phyloP scores from a whole-genome alignment of 1,140 invertebrate species.

The Gryon sp. region DNA sequence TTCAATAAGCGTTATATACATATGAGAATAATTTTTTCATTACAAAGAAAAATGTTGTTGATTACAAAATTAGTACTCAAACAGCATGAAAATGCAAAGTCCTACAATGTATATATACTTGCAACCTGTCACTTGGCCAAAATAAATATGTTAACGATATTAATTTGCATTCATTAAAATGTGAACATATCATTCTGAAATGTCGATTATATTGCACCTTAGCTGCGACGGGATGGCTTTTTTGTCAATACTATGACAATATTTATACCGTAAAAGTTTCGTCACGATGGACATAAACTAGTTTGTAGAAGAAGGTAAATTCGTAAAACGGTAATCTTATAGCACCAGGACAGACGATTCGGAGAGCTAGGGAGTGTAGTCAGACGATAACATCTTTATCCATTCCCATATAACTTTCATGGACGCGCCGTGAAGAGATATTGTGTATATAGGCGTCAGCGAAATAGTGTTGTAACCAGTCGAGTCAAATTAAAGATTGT shows the following conservation, averaged over 20 bases:
- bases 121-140: too few relatives aligned
- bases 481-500: slow-evolving; percentile 71
- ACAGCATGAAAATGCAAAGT: too few relatives aligned
- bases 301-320: slow-evolving; percentile 72
- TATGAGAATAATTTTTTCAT: too few relatives aligned
- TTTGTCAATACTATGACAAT: slow-evolving; percentile 47
- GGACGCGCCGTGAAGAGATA: slow-evolving; percentile 67
- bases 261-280: slow-evolving; percentile 58
- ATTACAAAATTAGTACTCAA: too few relatives aligned
- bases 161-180: slow-evolving; percentile 38
- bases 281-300: slow-evolving; percentile 65
- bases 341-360: slow-evolving; percentile 63
- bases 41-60: too few relatives aligned
- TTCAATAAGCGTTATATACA: background rate
- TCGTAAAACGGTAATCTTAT: slow-evolving; percentile 75
- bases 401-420: slow-evolving; percentile 75
- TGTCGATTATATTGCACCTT: slow-evolving; percentile 49
- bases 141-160: slow-evolving; percentile 38
- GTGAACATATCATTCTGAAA: slow-evolving; percentile 31
- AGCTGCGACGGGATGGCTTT: slow-evolving; percentile 38
- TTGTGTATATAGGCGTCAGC: slow-evolving; percentile 64
- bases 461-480: slow-evolving; percentile 70
- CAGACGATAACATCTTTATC: slow-evolving; percentile 74
- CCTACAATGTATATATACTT: too few relatives aligned
- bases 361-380: slow-evolving; percentile 62